Evolutionary conservation across 2,113 vertebrate genomes (phyloP).

Genomic region (Salvelinus alpinus): DNA sequence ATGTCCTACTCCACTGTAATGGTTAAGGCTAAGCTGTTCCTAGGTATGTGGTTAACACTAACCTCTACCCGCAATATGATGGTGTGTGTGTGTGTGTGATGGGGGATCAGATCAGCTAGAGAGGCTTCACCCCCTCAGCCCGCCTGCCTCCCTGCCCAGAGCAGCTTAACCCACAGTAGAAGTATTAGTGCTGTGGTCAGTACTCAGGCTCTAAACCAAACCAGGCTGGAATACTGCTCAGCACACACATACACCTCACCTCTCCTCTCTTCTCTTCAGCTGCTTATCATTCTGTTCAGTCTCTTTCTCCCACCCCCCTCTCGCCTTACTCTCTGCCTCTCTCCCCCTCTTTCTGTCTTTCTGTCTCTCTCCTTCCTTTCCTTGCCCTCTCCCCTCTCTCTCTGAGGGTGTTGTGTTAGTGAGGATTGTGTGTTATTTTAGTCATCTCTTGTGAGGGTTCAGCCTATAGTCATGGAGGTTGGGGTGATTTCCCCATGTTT

Average conservation of each 20-base stretch:
- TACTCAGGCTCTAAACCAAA: slow-evolving; percentile 44
- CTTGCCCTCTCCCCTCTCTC: background rate
- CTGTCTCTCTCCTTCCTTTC: background rate
- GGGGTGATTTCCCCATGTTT: slow-evolving; percentile 6
- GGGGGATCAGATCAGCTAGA: slow-evolving; percentile 53
- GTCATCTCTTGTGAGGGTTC: background rate
- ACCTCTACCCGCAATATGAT: background rate
- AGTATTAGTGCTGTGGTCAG: slow-evolving; percentile 56
- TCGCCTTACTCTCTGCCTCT: no score
- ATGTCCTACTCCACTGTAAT: no score
- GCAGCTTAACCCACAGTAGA: slow-evolving; percentile 64
- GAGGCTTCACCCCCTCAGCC: slow-evolving; percentile 37
- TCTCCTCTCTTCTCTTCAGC: background rate
- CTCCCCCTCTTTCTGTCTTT: background rate
- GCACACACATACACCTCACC: slow-evolving; percentile 13
- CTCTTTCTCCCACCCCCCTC: no score
- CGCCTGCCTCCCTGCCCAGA: slow-evolving; percentile 29
- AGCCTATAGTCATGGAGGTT: background rate
- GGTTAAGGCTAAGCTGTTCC: no score
- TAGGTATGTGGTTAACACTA: slow-evolving; percentile 1
- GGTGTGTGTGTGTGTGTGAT: slow-evolving; percentile 28
- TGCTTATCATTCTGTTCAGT: no score
- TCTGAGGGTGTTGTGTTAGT: background rate
- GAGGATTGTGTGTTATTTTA: background rate
- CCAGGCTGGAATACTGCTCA: slow-evolving; percentile 62